A percentile compares a stretch with the other conserved stretches of the same genome.
phyloP scores from a whole-genome alignment of 1,140 invertebrate genomes.

The Cherax destructor region DNA sequence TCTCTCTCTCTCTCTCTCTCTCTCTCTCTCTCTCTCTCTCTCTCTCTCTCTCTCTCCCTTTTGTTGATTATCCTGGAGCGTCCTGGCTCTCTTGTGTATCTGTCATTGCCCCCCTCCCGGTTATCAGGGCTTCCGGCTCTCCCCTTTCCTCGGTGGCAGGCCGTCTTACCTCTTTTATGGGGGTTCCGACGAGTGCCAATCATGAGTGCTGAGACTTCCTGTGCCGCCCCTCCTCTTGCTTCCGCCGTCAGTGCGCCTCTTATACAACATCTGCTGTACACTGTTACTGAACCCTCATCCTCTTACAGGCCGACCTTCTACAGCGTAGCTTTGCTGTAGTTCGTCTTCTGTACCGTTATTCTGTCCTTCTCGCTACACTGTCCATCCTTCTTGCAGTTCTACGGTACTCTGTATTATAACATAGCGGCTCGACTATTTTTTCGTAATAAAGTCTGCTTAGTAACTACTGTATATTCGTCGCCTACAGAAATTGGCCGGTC shows the following conservation, averaged over 20 bases:
- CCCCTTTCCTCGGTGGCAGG: background rate
- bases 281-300: no score
- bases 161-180: background rate
- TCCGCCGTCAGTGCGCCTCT: background rate
- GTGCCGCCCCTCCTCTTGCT: background rate
- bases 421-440: no score
- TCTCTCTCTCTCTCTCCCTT: background rate
- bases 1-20: background rate
- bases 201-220: background rate
- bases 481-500: no score
- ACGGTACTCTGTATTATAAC: background rate
- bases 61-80: background rate
- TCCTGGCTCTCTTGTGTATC: background rate
- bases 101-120: constrained; percentile 3
- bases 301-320: no score
- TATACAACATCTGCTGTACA: no score
- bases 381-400: background rate
- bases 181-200: constrained; percentile 14
- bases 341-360: background rate
- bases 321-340: background rate
- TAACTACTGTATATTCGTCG: no score
- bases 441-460: no score
- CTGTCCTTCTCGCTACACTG: background rate
- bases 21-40: constrained; percentile 1
- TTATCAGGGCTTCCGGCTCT: background rate